Percentiles rank a stretch among this genome's conserved stretches.
These are phyloP conservation scores for Scaptodrosophila lebanonensis DNA, from an alignment of 1,140 invertebrate species.

Conservation along the genomic window DNA sequence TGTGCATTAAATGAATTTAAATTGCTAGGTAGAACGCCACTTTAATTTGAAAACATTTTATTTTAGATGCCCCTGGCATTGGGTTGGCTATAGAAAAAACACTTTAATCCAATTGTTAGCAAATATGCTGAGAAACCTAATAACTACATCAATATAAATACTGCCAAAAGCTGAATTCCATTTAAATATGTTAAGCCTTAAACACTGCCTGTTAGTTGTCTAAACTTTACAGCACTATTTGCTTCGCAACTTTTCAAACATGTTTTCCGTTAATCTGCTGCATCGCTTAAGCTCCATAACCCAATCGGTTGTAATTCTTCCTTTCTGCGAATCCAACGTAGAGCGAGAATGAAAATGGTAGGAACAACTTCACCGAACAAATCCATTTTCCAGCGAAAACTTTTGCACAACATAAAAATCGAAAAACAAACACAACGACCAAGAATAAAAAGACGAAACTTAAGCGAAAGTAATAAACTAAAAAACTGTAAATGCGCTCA, in stretches of 20 bases:
- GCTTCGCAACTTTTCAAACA: slow-evolving; percentile 32
- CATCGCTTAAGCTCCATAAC: slow-evolving; percentile 31
- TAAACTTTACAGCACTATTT: slow-evolving; percentile 22
- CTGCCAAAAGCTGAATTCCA: too few relatives aligned
- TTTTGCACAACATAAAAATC: slow-evolving; percentile 45
- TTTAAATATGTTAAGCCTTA: too few relatives aligned
- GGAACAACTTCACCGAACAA: slow-evolving; percentile 1
- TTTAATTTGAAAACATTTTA: too few relatives aligned
- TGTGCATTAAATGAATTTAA: too few relatives aligned
- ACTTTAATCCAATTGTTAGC: too few relatives aligned
- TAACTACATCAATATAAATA: too few relatives aligned
- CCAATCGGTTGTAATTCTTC: slow-evolving; percentile 39
- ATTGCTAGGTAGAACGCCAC: too few relatives aligned
- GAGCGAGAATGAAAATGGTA: slow-evolving; percentile 30
- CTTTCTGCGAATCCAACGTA: slow-evolving; percentile 20
- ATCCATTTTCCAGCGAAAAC: slow-evolving; percentile 30
- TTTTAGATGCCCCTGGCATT: too few relatives aligned
- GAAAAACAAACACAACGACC: slow-evolving; percentile 27
- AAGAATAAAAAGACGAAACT: slow-evolving; percentile 44
- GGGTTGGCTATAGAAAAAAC: too few relatives aligned
- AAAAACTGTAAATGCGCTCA: slow-evolving; percentile 54
- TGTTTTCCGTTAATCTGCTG: slow-evolving; percentile 41
- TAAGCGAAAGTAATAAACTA: slow-evolving; percentile 63
- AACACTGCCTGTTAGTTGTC: background rate
- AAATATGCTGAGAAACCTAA: too few relatives aligned